Percentiles rank a stretch among this genome's conserved stretches.
These are phyloP conservation scores for Hypomecis punctinalis DNA, from an alignment of 2,888 invertebrate species.

Conservation along the genomic window DNA sequence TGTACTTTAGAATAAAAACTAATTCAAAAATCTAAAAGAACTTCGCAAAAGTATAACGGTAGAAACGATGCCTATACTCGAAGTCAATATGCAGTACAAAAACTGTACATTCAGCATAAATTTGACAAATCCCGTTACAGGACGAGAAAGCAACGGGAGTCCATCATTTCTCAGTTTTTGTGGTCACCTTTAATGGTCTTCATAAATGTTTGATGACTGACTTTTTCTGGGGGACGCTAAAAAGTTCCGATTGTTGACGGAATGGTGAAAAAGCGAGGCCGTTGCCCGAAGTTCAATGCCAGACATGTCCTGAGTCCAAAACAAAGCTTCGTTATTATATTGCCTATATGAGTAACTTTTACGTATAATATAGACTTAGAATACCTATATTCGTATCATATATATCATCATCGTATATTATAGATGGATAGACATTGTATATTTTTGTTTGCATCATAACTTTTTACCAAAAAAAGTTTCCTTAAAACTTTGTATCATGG, in stretches of 20 bases:
- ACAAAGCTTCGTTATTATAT: not conserved
- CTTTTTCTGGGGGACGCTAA: slow-evolving; percentile 52
- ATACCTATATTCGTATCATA: too few relatives aligned
- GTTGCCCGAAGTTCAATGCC: slow-evolving; percentile 21
- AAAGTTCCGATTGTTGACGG: slow-evolving; percentile 38
- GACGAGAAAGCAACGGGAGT: slow-evolving; percentile 28
- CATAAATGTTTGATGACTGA: slow-evolving; percentile 78
- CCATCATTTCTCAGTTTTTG: slow-evolving; percentile 69
- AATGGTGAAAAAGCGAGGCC: slow-evolving; percentile 12
- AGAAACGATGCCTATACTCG: not conserved
- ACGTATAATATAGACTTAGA: too few relatives aligned
- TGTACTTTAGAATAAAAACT: not conserved
- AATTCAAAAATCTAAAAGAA: not conserved
- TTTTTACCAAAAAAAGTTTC: too few relatives aligned
- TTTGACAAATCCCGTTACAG: slow-evolving; percentile 72
- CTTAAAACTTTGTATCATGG: too few relatives aligned
- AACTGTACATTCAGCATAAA: slow-evolving; percentile 43
- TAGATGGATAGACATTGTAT: too few relatives aligned
- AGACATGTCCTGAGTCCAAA: not conserved
- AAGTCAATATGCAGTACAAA: slow-evolving; percentile 30
- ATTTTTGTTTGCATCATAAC: too few relatives aligned
- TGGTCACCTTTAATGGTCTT: slow-evolving; percentile 73
- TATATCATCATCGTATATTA: too few relatives aligned
- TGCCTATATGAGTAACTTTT: too few relatives aligned
- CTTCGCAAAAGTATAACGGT: slow-evolving; percentile 4